phyloP scores from a whole-genome alignment of 2,113 vertebrate genomes.

The Onychostruthus taczanowskii region DNA sequence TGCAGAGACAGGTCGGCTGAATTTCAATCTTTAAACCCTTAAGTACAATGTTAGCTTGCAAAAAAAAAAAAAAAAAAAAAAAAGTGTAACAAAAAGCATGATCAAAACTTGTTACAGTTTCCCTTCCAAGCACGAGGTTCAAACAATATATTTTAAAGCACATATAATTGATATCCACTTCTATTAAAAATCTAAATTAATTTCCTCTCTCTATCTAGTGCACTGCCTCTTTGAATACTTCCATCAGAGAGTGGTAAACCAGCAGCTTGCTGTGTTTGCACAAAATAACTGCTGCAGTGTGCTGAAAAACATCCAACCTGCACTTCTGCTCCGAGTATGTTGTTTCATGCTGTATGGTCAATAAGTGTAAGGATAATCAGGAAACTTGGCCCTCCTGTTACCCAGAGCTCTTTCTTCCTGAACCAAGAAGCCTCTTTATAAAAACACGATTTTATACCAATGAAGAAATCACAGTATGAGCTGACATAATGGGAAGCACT shows the following conservation, averaged over 20 bases:
- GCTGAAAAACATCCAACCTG: constrained; percentile 61
- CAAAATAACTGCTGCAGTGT: constrained; percentile 63
- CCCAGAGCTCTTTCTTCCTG: background rate
- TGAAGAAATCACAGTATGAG: background rate
- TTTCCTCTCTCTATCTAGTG: constrained; percentile 26
- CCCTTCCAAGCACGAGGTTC: background rate
- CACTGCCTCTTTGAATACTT: constrained; percentile 9
- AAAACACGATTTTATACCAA: background rate
- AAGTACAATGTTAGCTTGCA: background rate
- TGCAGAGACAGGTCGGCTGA: background rate
- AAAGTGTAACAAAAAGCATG: background rate
- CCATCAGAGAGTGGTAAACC: constrained; percentile 55
- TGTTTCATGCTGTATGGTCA: constrained; percentile 37
- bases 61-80: background rate
- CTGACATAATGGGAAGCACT: background rate
- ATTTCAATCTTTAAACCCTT: constrained; percentile 28
- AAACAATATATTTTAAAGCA: background rate
- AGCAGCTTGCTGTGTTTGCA: constrained; percentile 64
- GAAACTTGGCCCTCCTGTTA: constrained; percentile 9
- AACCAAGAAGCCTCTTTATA: background rate
- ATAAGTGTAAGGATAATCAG: constrained; percentile 29
- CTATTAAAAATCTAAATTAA: constrained; percentile 51
- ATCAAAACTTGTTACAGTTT: background rate
- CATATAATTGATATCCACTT: constrained; percentile 28
- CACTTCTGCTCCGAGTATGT: background rate